Evolutionary conservation across 2,797 vertebrate genomes (phyloP).

Genomic region (Artibeus lituratus): DNA sequence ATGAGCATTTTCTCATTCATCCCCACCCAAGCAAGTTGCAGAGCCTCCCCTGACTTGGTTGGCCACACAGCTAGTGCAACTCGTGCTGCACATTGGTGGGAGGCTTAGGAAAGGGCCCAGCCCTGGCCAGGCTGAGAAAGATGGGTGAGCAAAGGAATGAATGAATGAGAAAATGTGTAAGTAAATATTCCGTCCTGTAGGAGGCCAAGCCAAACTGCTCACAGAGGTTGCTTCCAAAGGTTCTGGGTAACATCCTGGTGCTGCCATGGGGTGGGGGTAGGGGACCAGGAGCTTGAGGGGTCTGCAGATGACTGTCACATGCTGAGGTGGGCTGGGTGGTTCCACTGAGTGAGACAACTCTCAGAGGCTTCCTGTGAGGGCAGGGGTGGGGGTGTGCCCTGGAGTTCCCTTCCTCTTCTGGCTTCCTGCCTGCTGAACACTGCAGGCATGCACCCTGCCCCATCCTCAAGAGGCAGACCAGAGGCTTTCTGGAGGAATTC

Average conservation of each 20-base stretch:
- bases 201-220: neutral
- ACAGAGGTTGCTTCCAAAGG: neutral
- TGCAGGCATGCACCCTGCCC: rapidly evolving
- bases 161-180: neutral
- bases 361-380: no score
- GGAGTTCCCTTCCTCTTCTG: neutral
- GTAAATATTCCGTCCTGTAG: rapidly evolving
- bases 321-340: no score
- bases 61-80: neutral
- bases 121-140: no score
- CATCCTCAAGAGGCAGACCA: neutral
- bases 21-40: neutral
- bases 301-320: neutral
- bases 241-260: neutral
- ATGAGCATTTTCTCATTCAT: neutral
- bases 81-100: no score
- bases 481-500: neutral
- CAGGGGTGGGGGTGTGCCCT: no score
- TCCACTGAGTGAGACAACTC: neutral
- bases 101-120: neutral
- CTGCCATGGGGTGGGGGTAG: neutral
- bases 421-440: neutral
- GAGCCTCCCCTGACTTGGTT: neutral
- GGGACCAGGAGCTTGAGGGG: neutral
- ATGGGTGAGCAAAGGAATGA: rapidly evolving